phyloP scores from a whole-genome alignment of 1,140 invertebrate species.

The Teleogryllus occipitalis region DNA sequence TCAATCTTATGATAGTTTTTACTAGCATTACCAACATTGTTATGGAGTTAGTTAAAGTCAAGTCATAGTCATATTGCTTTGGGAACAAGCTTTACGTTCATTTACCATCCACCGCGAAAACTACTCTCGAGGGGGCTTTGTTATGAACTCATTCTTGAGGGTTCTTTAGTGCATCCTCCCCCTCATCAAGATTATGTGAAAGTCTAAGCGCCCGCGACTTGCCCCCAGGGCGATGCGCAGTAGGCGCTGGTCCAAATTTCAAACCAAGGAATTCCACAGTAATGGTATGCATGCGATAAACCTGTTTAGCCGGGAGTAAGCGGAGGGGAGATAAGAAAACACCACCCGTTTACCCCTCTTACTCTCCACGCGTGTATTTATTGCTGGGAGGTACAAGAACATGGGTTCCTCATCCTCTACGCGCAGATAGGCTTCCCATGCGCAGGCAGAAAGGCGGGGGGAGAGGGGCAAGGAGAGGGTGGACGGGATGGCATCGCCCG shows the following conservation, averaged over 20 bases:
- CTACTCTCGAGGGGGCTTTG: too few species aligned
- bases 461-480: too few species aligned
- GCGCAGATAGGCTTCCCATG: neutral
- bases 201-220: neutral
- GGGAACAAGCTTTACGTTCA: too few species aligned
- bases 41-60: too few species aligned
- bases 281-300: slow-evolving; percentile 1
- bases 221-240: neutral
- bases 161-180: neutral
- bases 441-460: neutral
- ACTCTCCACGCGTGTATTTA: neutral
- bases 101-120: too few species aligned
- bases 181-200: neutral
- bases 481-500: neutral
- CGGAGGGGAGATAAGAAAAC: neutral
- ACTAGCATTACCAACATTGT: too few species aligned
- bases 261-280: neutral
- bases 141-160: too few species aligned
- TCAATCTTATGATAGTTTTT: too few species aligned
- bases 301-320: neutral
- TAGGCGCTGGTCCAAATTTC: neutral
- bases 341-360: neutral
- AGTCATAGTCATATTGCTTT: too few species aligned
- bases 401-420: neutral
- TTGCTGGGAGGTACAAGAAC: neutral